Percentiles rank a stretch among this genome's conserved stretches.
phyloP scores from a whole-genome alignment of 1,140 invertebrate genomes.

The Onthophagus taurus region DNA sequence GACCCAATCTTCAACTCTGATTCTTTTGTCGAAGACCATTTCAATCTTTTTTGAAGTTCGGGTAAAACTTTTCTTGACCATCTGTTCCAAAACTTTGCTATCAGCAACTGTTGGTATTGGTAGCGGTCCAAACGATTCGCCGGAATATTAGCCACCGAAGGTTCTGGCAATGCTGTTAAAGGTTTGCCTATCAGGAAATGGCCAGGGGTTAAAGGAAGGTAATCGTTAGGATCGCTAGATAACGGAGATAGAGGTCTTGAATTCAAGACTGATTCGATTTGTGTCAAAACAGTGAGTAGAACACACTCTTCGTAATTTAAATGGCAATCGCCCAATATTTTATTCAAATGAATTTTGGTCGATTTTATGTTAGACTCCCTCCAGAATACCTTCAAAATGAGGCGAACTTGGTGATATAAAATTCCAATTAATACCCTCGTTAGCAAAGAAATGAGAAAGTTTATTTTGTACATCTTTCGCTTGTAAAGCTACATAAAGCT shows the following conservation, averaged over 20 bases:
- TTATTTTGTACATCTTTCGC: no score
- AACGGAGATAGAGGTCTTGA: constrained; percentile 18
- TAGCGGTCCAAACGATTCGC: constrained; percentile 19
- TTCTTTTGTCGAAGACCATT: constrained; percentile 16
- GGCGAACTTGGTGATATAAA: no score
- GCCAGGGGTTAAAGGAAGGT: constrained; percentile 25
- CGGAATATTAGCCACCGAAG: constrained; percentile 17
- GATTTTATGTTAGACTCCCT: no score
- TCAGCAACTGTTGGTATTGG: constrained; percentile 23
- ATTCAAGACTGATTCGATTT: no score
- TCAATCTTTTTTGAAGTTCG: constrained; percentile 18
- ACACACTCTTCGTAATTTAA: no score
- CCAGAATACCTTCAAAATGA: no score
- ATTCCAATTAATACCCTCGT: no score
- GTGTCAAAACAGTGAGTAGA: no score
- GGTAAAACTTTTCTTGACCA: constrained; percentile 26
- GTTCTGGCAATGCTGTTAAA: constrained; percentile 30
- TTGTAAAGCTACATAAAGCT: no score
- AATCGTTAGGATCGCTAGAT: constrained; percentile 23
- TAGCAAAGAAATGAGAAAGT: no score
- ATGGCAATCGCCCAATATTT: no score
- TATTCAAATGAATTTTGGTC: no score
- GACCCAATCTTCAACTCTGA: constrained; percentile 7
- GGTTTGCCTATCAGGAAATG: constrained; percentile 31
- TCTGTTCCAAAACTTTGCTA: constrained; percentile 23